Evolutionary conservation across 2,113 vertebrate genomes (phyloP).

Genomic region (Lophius piscatorius): DNA sequence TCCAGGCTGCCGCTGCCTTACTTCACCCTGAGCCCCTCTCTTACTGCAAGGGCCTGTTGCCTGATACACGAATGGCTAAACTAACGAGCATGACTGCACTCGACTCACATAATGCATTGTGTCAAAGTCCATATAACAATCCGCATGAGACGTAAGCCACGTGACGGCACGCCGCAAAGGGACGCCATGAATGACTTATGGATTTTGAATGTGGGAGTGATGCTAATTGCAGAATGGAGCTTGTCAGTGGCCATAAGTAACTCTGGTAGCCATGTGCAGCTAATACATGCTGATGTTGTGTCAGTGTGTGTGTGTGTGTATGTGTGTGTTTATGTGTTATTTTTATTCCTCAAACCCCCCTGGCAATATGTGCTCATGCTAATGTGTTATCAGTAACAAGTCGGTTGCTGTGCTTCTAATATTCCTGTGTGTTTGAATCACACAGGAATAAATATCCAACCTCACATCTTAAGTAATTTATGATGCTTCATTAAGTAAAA

Average conservation of each 20-base stretch:
- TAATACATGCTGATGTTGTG: no score
- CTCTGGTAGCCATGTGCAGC: slow-evolving; percentile 1
- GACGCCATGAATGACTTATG: slow-evolving; percentile 6
- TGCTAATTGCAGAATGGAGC: slow-evolving; percentile 34
- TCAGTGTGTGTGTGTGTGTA: no score
- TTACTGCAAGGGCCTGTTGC: slow-evolving; percentile 8
- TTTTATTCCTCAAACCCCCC: slow-evolving; percentile 8
- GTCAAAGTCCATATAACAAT: slow-evolving; percentile 33
- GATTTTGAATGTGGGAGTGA: background rate
- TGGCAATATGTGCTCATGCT: slow-evolving; percentile 14
- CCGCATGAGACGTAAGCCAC: background rate
- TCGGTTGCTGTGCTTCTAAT: slow-evolving; percentile 1
- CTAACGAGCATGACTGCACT: slow-evolving; percentile 7
- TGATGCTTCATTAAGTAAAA: no score
- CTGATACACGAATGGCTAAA: slow-evolving; percentile 31
- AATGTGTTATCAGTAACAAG: slow-evolving; percentile 16
- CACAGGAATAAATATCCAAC: no score
- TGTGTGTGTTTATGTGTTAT: slow-evolving; percentile 9
- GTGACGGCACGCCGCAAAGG: slow-evolving; percentile 12
- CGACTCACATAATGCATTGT: slow-evolving; percentile 17
- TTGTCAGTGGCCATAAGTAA: no score
- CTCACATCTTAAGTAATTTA: no score
- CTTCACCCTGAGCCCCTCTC: slow-evolving; percentile 28
- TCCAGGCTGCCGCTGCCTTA: slow-evolving; percentile 23
- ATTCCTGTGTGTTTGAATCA: no score